phyloP scores from a whole-genome alignment of 2,797 vertebrate genomes.

The Helostoma temminkii region DNA sequence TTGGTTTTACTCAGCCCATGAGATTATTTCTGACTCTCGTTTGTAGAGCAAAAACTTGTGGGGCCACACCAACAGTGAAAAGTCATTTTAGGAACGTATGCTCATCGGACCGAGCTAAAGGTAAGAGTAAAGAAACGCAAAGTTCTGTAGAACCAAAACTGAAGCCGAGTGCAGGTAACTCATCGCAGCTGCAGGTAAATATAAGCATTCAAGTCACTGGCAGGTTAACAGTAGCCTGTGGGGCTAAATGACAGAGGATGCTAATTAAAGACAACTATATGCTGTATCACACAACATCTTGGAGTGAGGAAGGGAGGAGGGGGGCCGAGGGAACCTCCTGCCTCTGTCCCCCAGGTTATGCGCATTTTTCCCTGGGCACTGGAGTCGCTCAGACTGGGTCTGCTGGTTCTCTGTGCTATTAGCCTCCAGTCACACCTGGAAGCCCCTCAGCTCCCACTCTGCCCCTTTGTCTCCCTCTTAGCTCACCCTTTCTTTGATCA shows the following conservation, averaged over 20 bases:
- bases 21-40: constrained; percentile 32
- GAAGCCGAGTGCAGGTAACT: constrained; percentile 1
- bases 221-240: constrained; percentile 64
- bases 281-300: constrained; percentile 42
- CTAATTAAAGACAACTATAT: constrained; percentile 75
- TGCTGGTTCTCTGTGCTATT: constrained; percentile 63
- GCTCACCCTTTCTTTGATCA: constrained; percentile 59
- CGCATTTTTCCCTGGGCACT: constrained; percentile 74
- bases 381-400: constrained; percentile 77
- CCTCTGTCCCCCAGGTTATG: constrained; percentile 73
- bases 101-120: not conserved
- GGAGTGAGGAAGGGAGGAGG: constrained; percentile 5
- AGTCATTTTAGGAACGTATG: constrained; percentile 20
- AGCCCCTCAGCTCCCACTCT: constrained; percentile 43
- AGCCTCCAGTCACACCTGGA: constrained; percentile 76
- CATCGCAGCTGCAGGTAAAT: constrained; percentile 50
- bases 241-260: constrained; percentile 58
- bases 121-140: too few relatives aligned
- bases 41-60: constrained; percentile 1
- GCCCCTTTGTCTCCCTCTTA: constrained; percentile 45
- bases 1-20: constrained; percentile 57
- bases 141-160: not conserved
- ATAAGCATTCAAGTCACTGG: constrained; percentile 46
- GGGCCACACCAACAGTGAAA: constrained; percentile 29
- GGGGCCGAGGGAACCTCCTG: constrained; percentile 37